Evolutionary conservation across 2,797 vertebrate genomes (phyloP).

Genomic region (Anas georgica): DNA sequence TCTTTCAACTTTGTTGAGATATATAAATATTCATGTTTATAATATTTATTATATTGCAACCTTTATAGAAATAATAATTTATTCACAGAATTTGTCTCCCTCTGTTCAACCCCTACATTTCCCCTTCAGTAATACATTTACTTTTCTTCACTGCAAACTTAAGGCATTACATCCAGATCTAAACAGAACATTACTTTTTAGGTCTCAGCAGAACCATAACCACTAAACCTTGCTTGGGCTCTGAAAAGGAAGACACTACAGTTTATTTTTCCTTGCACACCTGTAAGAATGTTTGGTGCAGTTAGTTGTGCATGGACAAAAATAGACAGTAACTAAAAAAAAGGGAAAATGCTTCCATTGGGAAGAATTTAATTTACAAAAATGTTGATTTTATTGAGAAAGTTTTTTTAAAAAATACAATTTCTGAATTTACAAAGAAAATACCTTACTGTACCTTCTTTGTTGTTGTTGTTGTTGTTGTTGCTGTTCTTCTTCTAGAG

Average conservation of each 20-base stretch:
- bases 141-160: background rate
- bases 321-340: background rate
- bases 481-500: background rate
- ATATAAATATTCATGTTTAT: background rate
- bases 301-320: background rate
- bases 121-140: background rate
- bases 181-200: background rate
- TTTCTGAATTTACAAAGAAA: background rate
- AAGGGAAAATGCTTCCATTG: background rate
- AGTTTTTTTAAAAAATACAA: background rate
- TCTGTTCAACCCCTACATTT: background rate
- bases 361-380: background rate
- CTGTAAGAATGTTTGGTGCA: background rate
- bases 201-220: background rate
- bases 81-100: background rate
- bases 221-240: background rate
- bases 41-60: background rate
- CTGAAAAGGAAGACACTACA: background rate
- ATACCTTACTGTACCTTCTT: rapidly evolving
- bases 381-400: background rate
- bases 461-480: too few species aligned
- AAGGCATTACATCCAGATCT: background rate
- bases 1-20: background rate
- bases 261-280: background rate
- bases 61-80: background rate